phyloP scores from a whole-genome alignment of 1,140 invertebrate species.

The Nixonia krombeini region DNA sequence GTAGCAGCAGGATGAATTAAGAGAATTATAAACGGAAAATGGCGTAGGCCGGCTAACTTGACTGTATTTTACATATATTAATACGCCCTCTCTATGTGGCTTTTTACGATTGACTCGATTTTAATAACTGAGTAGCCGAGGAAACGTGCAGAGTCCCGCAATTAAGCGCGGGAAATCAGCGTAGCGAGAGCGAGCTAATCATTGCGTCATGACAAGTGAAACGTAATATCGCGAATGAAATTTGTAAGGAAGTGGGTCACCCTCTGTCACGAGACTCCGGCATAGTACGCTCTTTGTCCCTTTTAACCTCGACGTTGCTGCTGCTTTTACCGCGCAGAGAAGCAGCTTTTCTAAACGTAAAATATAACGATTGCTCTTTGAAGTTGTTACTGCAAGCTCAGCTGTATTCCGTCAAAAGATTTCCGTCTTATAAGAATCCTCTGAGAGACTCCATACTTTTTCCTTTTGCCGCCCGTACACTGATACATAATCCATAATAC shows the following conservation, averaged over 20 bases:
- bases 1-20: too few relatives aligned
- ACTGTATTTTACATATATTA: conserved; percentile 28
- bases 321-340: conserved; percentile 48
- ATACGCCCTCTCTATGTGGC: neutral
- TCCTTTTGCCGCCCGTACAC: conserved; percentile 13
- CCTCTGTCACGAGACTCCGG: conserved; percentile 37
- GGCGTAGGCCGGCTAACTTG: conserved; percentile 8
- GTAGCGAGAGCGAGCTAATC: conserved; percentile 40
- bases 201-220: conserved; percentile 49
- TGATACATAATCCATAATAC: conserved; percentile 40
- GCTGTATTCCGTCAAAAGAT: conserved; percentile 46
- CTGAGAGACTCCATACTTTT: conserved; percentile 32
- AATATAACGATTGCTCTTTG: conserved; percentile 59
- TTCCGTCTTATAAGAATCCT: conserved; percentile 49
- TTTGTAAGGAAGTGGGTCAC: conserved; percentile 54
- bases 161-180: conserved; percentile 46
- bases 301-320: conserved; percentile 24
- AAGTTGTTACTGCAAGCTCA: conserved; percentile 52
- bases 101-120: conserved; percentile 32
- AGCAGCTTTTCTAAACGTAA: conserved; percentile 52
- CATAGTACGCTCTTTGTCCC: conserved; percentile 41
- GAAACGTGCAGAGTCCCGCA: conserved; percentile 19
- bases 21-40: neutral
- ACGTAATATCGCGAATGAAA: conserved; percentile 56
- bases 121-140: conserved; percentile 17